These are phyloP conservation scores for Pipistrellus kuhlii DNA, from an alignment of 2,797 vertebrate species.

Conservation along the genomic window DNA sequence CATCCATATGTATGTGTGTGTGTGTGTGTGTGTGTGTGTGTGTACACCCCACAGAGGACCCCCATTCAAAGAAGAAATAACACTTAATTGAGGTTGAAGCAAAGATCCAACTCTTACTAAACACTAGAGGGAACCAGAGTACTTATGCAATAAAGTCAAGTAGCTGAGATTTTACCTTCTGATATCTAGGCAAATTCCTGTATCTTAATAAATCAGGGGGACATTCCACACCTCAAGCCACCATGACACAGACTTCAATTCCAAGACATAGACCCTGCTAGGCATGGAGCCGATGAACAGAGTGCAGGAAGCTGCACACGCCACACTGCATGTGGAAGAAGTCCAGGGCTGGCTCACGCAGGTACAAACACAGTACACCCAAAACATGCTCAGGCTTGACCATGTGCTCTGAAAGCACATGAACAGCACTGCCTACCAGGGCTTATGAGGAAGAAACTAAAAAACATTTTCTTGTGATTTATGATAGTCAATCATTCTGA, in stretches of 20 bases:
- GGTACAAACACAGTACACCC: constrained; percentile 68
- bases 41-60: not conserved
- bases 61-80: not conserved
- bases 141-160: not conserved
- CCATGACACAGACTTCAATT: not conserved
- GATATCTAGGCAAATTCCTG: constrained; percentile 28
- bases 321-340: not conserved
- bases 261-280: not conserved
- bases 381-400: constrained; percentile 81
- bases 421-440: constrained; percentile 73
- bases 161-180: constrained; percentile 18
- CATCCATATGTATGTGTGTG: not conserved
- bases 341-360: not conserved
- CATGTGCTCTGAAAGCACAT: constrained; percentile 46
- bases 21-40: no score
- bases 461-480: constrained; percentile 81
- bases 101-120: constrained; percentile 48
- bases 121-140: constrained; percentile 44
- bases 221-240: not conserved
- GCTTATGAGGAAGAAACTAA: constrained; percentile 78
- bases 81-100: not conserved
- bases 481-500: constrained; percentile 76
- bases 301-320: not conserved
- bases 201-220: not conserved
- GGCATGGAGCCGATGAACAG: not conserved